Conservation (phyloP, 2,888 invertebrate species). For the Amphimallon solstitiale region DNA sequence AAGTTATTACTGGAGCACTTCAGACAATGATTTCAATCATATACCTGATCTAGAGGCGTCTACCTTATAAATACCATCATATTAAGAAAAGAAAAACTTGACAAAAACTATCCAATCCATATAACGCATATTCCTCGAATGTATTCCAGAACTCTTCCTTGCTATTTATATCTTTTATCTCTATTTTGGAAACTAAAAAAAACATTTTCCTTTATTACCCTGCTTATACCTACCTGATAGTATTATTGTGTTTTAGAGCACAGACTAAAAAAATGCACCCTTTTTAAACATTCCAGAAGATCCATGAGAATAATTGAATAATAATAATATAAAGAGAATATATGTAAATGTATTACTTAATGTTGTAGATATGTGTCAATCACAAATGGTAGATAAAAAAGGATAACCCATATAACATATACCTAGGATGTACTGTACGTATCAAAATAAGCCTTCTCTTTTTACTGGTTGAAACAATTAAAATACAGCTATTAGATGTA, state of each 20-base stretch:
- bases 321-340: constrained; percentile 4
- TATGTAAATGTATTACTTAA: constrained; percentile 1
- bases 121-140: constrained; percentile 22
- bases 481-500: too few species aligned
- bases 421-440: too few species aligned
- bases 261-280: background rate
- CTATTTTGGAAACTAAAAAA: background rate
- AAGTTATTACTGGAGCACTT: constrained; percentile 80
- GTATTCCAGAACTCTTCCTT: constrained; percentile 7
- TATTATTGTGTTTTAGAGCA: constrained; percentile 20
- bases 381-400: background rate
- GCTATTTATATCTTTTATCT: background rate
- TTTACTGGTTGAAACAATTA: too few species aligned
- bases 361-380: background rate
- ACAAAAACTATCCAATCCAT: constrained; percentile 51
- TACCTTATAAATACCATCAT: constrained; percentile 58
- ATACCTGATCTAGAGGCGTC: constrained; percentile 81
- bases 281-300: too few species aligned
- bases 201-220: background rate
- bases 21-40: constrained; percentile 72
- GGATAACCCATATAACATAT: too few species aligned
- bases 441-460: too few species aligned
- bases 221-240: constrained; percentile 6
- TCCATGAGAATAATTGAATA: background rate
- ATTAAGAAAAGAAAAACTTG: too few species aligned